Percentiles rank a stretch among this genome's conserved stretches.
Evolutionary conservation across 2,113 vertebrate species (phyloP).

Genomic region (Polypterus senegalus): DNA sequence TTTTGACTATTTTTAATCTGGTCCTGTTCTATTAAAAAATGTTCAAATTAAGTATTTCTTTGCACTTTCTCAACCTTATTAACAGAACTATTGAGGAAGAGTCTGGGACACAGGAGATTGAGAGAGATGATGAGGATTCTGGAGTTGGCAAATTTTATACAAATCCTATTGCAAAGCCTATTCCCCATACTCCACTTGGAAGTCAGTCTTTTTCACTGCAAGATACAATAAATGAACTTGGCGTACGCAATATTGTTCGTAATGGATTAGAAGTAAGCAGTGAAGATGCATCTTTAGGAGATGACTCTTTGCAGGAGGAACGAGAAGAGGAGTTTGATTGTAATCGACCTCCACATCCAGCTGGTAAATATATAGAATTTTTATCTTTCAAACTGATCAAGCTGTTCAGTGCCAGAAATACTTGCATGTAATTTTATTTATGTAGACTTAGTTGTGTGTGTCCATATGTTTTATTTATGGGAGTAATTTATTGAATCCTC

Average conservation of each 20-base stretch:
- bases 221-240: constrained; percentile 76
- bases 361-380: constrained; percentile 46
- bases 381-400: not conserved
- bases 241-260: constrained; percentile 53
- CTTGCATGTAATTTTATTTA: no score
- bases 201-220: constrained; percentile 52
- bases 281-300: constrained; percentile 71
- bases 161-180: constrained; percentile 74
- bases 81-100: constrained; percentile 52
- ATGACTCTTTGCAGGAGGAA: constrained; percentile 79
- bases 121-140: constrained; percentile 46
- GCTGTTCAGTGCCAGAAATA: no score
- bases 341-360: constrained; percentile 55
- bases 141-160: constrained; percentile 73
- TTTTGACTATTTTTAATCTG: no score
- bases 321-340: constrained; percentile 53
- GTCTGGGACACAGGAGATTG: constrained; percentile 43
- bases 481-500: no score
- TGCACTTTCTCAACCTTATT: not conserved
- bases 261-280: constrained; percentile 75
- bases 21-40: not conserved
- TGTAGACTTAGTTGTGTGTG: no score
- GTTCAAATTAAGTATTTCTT: not conserved
- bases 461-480: no score
- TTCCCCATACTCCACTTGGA: constrained; percentile 57